Percentiles rank a stretch among this genome's conserved stretches.
Conservation (phyloP, 1,140 invertebrate genomes). For the Wasmannia auropunctata region DNA sequence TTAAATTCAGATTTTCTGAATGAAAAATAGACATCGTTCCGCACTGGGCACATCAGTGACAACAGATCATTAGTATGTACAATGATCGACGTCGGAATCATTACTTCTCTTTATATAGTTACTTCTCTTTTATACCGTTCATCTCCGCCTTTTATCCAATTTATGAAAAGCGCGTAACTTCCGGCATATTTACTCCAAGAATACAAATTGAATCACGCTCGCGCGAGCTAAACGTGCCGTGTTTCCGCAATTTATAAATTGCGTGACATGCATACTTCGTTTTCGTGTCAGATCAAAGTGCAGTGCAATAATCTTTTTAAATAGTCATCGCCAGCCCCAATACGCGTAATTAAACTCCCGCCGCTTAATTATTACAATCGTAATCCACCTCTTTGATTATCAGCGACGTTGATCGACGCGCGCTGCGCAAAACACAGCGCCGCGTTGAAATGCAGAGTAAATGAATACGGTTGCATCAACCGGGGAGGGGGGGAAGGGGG, state of each 20-base stretch:
- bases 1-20: background rate
- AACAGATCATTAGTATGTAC: background rate
- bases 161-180: background rate
- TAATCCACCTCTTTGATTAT: background rate
- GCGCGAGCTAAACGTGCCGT: background rate
- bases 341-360: background rate
- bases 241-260: slow-evolving; percentile 18
- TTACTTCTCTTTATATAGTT: background rate
- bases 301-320: slow-evolving; percentile 9
- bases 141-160: background rate
- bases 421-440: background rate
- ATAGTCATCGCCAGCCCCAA: background rate
- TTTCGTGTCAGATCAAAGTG: slow-evolving; percentile 28
- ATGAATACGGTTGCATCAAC: background rate
- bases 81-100: background rate
- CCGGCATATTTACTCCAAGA: background rate
- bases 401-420: background rate
- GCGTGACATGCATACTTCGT: slow-evolving; percentile 1
- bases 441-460: too few relatives aligned
- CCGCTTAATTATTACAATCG: slow-evolving; percentile 1
- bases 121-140: background rate
- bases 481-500: too few relatives aligned
- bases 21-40: background rate
- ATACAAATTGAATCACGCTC: slow-evolving; percentile 26
- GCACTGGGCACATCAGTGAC: background rate